Evolutionary conservation across 2,113 vertebrate species (phyloP).

Genomic region (Xiphophorus couchianus): DNA sequence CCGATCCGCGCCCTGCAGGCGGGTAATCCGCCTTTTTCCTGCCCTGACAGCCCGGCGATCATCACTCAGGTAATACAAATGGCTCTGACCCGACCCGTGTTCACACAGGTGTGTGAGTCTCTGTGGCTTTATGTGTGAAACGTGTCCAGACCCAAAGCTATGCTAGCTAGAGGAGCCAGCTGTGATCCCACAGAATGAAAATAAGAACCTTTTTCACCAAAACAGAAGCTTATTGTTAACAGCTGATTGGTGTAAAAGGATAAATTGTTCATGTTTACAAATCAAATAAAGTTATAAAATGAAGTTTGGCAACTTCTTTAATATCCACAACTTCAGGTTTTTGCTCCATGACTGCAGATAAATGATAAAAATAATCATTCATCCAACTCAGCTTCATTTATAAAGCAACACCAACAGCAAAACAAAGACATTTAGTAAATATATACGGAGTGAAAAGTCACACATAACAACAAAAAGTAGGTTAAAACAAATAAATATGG

Average conservation of each 20-base stretch:
- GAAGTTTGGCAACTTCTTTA: neutral
- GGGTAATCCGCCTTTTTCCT: slow-evolving; percentile 57
- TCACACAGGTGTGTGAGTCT: slow-evolving; percentile 55
- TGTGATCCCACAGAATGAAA: neutral
- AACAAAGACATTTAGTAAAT: too few relatives aligned
- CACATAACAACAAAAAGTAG: too few relatives aligned
- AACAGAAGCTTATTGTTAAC: neutral
- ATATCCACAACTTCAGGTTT: neutral
- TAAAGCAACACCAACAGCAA: too few relatives aligned
- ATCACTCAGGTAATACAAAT: slow-evolving; percentile 66
- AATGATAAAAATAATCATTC: too few relatives aligned
- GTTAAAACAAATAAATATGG: too few relatives aligned
- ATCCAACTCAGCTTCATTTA: too few relatives aligned
- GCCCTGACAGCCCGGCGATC: slow-evolving; percentile 57
- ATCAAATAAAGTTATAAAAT: neutral
- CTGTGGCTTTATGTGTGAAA: slow-evolving; percentile 7
- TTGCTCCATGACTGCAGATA: neutral
- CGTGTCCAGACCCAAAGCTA: slow-evolving; percentile 15
- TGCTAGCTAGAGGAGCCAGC: neutral
- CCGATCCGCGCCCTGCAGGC: slow-evolving; percentile 30
- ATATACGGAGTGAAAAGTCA: too few relatives aligned
- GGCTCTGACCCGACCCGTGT: slow-evolving; percentile 24
- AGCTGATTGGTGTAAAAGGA: neutral
- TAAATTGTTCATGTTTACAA: neutral
- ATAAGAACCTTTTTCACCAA: slow-evolving; percentile 8